A percentile compares a stretch with the other conserved stretches of the same genome.
Conservation (phyloP, 2,888 invertebrate species). For the Pandemis cinnamomeana region DNA sequence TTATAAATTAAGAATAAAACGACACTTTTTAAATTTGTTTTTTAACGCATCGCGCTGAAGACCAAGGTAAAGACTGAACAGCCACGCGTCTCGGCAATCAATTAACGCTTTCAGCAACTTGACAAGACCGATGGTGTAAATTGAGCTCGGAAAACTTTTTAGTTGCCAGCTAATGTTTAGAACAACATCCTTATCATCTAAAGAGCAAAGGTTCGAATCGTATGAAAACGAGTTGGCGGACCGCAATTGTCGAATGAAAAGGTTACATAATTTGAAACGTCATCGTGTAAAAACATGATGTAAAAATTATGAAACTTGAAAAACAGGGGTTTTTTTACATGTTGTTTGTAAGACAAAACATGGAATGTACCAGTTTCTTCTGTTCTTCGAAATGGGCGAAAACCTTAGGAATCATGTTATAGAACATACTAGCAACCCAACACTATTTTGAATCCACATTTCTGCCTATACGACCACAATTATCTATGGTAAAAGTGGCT, state of each 20-base stretch:
- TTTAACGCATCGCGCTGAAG: conserved; percentile 16
- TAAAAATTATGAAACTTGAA: conserved; percentile 11
- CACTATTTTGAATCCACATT: too few relatives aligned
- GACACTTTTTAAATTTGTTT: background rate
- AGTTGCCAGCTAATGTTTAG: conserved; percentile 3
- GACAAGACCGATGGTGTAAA: conserved; percentile 55
- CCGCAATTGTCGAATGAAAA: conserved; percentile 8
- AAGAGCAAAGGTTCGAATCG: conserved; percentile 6
- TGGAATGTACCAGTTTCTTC: too few relatives aligned
- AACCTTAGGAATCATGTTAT: too few relatives aligned
- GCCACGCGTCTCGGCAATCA: conserved; percentile 56
- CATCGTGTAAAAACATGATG: conserved; percentile 15
- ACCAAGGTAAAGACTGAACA: conserved; percentile 40
- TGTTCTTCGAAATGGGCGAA: too few relatives aligned
- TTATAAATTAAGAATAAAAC: background rate
- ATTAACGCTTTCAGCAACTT: conserved; percentile 55
- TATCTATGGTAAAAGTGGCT: too few relatives aligned
- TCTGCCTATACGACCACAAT: too few relatives aligned
- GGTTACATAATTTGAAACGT: conserved; percentile 24
- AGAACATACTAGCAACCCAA: too few relatives aligned
- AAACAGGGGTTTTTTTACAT: too few relatives aligned
- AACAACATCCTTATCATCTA: conserved; percentile 20
- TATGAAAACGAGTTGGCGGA: conserved; percentile 3
- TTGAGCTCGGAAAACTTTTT: conserved; percentile 35
- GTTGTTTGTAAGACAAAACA: too few relatives aligned